Evolutionary conservation across 2,888 invertebrate genomes (phyloP), one percentile per base, ranked within the genome.

Genomic region (Andricus quercusramuli): DNA sequence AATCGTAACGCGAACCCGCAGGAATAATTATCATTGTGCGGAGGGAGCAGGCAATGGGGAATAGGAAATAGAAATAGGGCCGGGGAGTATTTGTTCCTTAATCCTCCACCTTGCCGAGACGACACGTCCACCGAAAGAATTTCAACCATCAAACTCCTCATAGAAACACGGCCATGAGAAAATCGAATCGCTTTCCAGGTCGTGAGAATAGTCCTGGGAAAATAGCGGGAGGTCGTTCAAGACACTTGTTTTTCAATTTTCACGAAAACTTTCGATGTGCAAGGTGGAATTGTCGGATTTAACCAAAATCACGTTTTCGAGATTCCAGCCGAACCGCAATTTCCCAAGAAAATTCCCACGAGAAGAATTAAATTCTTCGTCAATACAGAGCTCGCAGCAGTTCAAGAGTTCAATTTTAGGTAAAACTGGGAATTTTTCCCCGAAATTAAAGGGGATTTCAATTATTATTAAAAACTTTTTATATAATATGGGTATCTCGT

Each of bases 21-120:
- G 67, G 67, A 67, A 67, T 67, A 67, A 67, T 67, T 67, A 67
- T 67, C 67, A 44, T 67, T 67, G 67, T 67, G 67, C n/a, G n/a
- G 15, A 67, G 67, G 67, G 67, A 67, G 41, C 67, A 41, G 67
- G 47, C 44, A 64, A 64, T 64, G 22, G 64, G 29, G 64, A 59
- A 59, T 59, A 59, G 56, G 56, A n/a, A 56, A 56, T 56, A n/a
- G 56, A 22, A 59, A 22, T 59, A 64, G 64, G 22, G 17, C 29
- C 1, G 29, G 64, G 64, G 64, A 64, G 29, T 17, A 68, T 22
- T 44, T 44, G 44, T 44, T 68, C 41, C 22, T 47, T 68, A 68
- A 68, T 68, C 68, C 68, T 47, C 15, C 47, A 68, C 68, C 68
- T 47, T 68, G 25, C 44, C 68, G 68, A 68, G 68, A 68, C 68